Evolutionary conservation across 2,113 vertebrate species (phyloP).

Genomic region (Mungos mungo): DNA sequence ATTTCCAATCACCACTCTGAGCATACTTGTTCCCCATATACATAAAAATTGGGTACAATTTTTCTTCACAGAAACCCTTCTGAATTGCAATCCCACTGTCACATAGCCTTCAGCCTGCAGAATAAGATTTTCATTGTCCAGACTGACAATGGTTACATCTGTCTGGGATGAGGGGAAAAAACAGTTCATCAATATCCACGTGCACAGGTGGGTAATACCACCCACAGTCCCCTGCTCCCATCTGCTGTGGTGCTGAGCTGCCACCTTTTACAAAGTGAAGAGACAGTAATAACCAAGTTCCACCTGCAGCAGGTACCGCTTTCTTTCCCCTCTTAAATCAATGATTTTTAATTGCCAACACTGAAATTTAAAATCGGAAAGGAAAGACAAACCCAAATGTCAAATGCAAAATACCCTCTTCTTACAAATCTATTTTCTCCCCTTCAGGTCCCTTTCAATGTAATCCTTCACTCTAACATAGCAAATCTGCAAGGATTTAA

Average conservation of each 20-base stretch:
- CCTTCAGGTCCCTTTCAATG: not conserved
- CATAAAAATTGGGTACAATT: too few relatives aligned
- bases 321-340: not conserved
- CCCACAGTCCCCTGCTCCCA: not conserved
- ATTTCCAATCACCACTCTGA: too few relatives aligned
- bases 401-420: not conserved
- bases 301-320: not conserved
- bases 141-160: not conserved
- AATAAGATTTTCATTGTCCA: not conserved
- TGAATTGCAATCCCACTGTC: not conserved
- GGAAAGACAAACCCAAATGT: not conserved
- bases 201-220: not conserved
- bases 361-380: not conserved
- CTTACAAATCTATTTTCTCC: not conserved
- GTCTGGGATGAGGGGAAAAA: not conserved
- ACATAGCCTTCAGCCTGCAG: not conserved
- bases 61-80: not conserved
- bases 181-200: not conserved
- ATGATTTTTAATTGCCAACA: not conserved
- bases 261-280: not conserved
- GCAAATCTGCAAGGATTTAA: not conserved
- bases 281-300: not conserved
- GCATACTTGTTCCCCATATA: not conserved
- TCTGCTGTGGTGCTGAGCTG: not conserved
- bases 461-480: not conserved